Conservation (phyloP, 2,113 vertebrate genomes). For the Cinclus cinclus region DNA sequence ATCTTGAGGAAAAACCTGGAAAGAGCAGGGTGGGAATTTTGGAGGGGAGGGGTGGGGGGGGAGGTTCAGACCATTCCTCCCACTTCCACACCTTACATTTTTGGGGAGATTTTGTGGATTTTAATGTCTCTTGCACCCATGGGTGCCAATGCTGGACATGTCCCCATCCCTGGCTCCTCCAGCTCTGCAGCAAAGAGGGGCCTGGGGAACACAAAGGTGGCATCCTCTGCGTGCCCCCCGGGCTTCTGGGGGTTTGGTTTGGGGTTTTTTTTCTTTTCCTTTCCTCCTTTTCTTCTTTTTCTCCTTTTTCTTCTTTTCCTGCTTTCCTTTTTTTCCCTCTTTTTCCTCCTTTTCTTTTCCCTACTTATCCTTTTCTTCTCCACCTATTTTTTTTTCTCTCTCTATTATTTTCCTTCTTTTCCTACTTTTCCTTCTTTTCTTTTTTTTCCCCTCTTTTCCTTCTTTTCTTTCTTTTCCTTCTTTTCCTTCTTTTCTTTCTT, state of each 20-base stretch:
- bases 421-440: fast-evolving
- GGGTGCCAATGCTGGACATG: neutral
- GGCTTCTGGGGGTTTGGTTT: too few relatives aligned
- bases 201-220: neutral
- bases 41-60: neutral
- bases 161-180: neutral
- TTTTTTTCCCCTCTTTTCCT: too few relatives aligned
- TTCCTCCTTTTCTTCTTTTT: neutral
- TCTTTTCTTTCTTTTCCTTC: fast-evolving
- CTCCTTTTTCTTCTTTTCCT: fast-evolving
- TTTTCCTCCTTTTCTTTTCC: fast-evolving
- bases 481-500: too few relatives aligned
- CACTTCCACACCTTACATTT: neutral
- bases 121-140: neutral
- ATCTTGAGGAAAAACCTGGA: neutral
- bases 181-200: neutral
- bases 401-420: too few relatives aligned
- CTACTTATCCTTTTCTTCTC: too few relatives aligned
- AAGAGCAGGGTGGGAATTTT: neutral
- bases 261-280: fast-evolving
- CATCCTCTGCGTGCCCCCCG: too few relatives aligned
- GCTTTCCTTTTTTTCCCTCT: fast-evolving
- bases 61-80: too few relatives aligned
- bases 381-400: too few relatives aligned
- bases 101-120: neutral